A percentile compares a stretch with the other conserved stretches of the same genome.
phyloP scores from a whole-genome alignment of 1,140 invertebrate species.

The Drosophila bocqueti region DNA sequence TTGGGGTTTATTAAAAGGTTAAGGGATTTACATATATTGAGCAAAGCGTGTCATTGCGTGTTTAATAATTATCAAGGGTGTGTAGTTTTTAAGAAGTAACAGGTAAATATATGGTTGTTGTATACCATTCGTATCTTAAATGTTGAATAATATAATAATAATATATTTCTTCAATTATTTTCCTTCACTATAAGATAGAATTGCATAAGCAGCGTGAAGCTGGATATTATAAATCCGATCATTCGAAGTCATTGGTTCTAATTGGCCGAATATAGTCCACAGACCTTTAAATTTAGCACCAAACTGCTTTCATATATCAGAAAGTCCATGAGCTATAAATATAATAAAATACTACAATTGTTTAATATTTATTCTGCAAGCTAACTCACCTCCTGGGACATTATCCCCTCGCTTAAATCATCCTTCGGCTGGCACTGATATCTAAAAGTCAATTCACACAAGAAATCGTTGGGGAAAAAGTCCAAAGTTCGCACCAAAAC shows the following conservation, averaged over 20 bases:
- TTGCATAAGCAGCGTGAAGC: slow-evolving; percentile 2
- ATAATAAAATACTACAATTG: too few relatives aligned
- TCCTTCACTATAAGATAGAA: slow-evolving; percentile 1
- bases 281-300: too few relatives aligned
- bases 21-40: background rate
- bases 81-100: background rate
- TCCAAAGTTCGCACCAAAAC: slow-evolving; percentile 13
- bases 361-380: too few relatives aligned
- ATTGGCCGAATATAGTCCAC: background rate
- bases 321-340: too few relatives aligned
- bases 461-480: slow-evolving; percentile 43
- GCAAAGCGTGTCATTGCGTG: background rate
- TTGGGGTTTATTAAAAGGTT: background rate
- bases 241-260: slow-evolving; percentile 13
- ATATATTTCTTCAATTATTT: background rate
- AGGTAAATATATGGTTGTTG: background rate
- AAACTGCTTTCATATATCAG: too few relatives aligned
- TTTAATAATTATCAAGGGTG: background rate
- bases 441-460: slow-evolving; percentile 18
- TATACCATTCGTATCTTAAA: too few relatives aligned
- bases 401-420: slow-evolving; percentile 2
- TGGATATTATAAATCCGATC: slow-evolving; percentile 9
- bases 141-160: background rate
- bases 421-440: background rate
- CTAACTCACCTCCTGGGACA: slow-evolving; percentile 2